A percentile compares a stretch with the other conserved stretches of the same genome.
phyloP scores from a whole-genome alignment of 1,140 invertebrate genomes.

The Apis dorsata region DNA sequence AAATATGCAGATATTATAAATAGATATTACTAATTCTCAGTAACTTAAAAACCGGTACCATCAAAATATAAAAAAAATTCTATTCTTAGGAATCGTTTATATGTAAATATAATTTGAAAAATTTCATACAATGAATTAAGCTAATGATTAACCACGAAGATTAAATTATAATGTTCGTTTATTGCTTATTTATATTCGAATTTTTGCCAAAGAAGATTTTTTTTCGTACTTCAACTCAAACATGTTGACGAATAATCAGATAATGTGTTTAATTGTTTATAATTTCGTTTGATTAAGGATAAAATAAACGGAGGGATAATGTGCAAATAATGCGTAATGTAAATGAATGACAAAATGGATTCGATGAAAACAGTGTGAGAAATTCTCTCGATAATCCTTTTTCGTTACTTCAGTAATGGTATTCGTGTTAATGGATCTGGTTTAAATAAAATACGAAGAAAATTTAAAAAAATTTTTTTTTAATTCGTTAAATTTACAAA shows the following conservation, averaged over 20 bases:
- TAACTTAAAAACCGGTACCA: no score
- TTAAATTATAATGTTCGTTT: constrained; percentile 34
- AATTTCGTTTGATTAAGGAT: not conserved
- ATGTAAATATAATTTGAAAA: not conserved
- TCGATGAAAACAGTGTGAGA: constrained; percentile 6
- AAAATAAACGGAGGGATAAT: not conserved
- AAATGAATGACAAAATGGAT: not conserved
- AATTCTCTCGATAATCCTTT: not conserved
- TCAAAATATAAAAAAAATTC: not conserved
- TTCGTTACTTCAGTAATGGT: not conserved
- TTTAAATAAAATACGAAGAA: not conserved
- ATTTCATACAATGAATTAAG: not conserved
- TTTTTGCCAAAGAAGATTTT: not conserved
- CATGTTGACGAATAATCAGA: constrained; percentile 5
- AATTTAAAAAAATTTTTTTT: not conserved
- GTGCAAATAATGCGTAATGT: not conserved
- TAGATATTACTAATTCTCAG: no score
- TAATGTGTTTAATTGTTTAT: constrained; percentile 33
- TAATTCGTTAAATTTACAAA: no score
- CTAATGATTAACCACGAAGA: not conserved
- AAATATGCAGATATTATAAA: no score
- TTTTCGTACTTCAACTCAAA: not conserved
- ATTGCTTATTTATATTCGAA: constrained; percentile 15
- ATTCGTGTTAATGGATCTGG: not conserved
- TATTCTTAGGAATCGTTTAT: not conserved